Base-by-base conservation (phyloP, 92 coral and sea anemone species). In the Anthopleura xanthogrammica region DNA sequence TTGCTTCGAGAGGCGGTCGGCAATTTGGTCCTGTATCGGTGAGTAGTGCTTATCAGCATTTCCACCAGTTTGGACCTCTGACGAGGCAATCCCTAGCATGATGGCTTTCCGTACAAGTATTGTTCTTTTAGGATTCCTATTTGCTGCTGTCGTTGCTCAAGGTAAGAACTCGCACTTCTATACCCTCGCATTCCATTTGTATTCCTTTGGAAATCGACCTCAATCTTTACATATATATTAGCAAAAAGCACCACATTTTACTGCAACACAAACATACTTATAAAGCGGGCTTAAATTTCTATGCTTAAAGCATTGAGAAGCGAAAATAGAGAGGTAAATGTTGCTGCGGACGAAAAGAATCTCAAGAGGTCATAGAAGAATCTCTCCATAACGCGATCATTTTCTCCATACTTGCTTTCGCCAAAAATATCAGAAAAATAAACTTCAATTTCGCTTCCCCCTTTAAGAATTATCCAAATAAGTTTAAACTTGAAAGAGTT, bases 1-100 rank as follows among this genome's bases (percentile, higher is more conserved):
- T 71, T 85, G 83, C 82, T 81, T 81, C 74, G 88, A 85, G 88
- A 85, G 88, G 88, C 88, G 83, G 88, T 85, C 88, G 81, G 88
- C 88, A 73, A 85, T 85, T 79, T 56, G 88, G 83, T 79, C 83
- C 83, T 50, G 83, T 29, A 20, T 78, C 57, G 88, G 83, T 48
- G 83, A 79, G 83, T 65, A 79, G 83, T 78, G 83, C 83, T 43
- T 39, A 55, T 29, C 36, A 76, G 88, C 88, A 85, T 85, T 85
- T 85, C 79, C 88, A 70, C 88, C 88, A 85, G 83, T 66, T 58
- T 41, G 83, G 88, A 79, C 66, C 79, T 72, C 7, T 39, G 86
- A 71, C 79, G 70, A 75, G 86, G 76, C 82, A 43, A 57, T 84
- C 87, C 54, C 87, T 76, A 52, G 83, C 78, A 85, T 17, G 66